Base-by-base conservation (phyloP, 2,797 vertebrate genomes). In the Coregonus sp. region DNA sequence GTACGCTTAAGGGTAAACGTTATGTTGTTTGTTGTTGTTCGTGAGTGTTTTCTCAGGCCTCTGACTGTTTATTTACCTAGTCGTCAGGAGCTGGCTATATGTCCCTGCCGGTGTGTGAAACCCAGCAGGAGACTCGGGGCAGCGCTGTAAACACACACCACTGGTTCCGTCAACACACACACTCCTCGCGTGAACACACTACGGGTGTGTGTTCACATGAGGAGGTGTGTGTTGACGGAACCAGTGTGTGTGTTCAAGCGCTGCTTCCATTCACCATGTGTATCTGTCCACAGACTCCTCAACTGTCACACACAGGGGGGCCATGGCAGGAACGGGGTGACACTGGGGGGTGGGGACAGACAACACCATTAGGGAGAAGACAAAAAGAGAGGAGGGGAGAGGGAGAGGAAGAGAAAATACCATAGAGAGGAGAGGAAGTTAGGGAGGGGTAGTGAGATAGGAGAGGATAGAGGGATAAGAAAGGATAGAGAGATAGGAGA, bases 41-140 rank as follows among this genome's bases (percentile, higher is more conserved):
- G 83, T 77, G 59, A 12, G 35, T 86, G 81, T 86, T 88, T 81
- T 87, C 78, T 85, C 84, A 89, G 82, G 51, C 84, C 0, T 33
- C 66, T 9, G 40, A 9, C 7, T 79, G 74, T 79, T 82, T 84
- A 72, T 82, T 88, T 81, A 73, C 76, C 80, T 83, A 86, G 85
- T 72, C 18, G n/a, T n/a, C 54, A 5, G 52, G 2, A 59, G 56
- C 56, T 59, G 18, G 14, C 52, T 16, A 33, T 54, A 56, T 25
- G 51, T 1, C 25, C 50, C 4, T 1, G 2, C 25, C 14, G 69
- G 52, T 74, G 78, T 82, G 80, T 83, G 82, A 72, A 81, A 75
- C 82, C 75, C 79, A 0, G 25, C 50, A 5, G 86, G 89, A 31
- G 75, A 73, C 74, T 71, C 37, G 63, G 73, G 35, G 73, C 20